These are phyloP conservation scores for Antheraea mylitta DNA, from an alignment of 1,140 invertebrate genomes.

Conservation along the genomic window DNA sequence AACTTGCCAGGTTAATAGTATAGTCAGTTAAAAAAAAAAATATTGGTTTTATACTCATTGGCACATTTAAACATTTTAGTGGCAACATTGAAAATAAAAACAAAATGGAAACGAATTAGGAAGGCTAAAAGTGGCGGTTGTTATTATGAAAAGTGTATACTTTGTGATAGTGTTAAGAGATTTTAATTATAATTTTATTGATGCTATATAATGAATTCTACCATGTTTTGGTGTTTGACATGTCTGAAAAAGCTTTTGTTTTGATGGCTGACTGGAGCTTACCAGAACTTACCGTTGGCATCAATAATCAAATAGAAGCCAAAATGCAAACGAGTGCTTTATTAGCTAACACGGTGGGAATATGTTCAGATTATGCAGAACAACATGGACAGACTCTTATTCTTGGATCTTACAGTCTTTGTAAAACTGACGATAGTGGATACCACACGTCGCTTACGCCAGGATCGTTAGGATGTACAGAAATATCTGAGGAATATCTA, in stretches of 20 bases:
- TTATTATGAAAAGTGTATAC: not conserved
- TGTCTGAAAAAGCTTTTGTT: slow-evolving; percentile 1
- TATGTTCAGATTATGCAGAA: slow-evolving; percentile 36
- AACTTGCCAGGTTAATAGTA: no score
- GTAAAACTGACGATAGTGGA: slow-evolving; percentile 63
- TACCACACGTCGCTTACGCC: slow-evolving; percentile 66
- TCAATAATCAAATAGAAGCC: slow-evolving; percentile 7
- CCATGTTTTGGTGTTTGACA: not conserved
- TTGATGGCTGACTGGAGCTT: slow-evolving; percentile 2
- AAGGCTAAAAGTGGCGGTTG: not conserved
- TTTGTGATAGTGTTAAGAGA: not conserved
- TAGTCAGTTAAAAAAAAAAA: no score
- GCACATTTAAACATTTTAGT: no score
- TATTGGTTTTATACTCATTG: no score
- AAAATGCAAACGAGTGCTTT: slow-evolving; percentile 6
- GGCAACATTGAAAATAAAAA: not conserved
- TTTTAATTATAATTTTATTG: not conserved
- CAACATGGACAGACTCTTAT: slow-evolving; percentile 23
- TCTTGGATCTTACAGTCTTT: slow-evolving; percentile 43
- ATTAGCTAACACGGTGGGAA: slow-evolving; percentile 37
- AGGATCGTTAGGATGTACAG: slow-evolving; percentile 55
- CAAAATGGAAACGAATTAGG: slow-evolving; percentile 1
- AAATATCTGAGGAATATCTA: slow-evolving; percentile 43
- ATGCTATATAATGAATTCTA: not conserved
- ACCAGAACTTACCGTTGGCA: slow-evolving; percentile 5